phyloP scores from a whole-genome alignment of 1,140 invertebrate species.

The Bombus confusus region DNA sequence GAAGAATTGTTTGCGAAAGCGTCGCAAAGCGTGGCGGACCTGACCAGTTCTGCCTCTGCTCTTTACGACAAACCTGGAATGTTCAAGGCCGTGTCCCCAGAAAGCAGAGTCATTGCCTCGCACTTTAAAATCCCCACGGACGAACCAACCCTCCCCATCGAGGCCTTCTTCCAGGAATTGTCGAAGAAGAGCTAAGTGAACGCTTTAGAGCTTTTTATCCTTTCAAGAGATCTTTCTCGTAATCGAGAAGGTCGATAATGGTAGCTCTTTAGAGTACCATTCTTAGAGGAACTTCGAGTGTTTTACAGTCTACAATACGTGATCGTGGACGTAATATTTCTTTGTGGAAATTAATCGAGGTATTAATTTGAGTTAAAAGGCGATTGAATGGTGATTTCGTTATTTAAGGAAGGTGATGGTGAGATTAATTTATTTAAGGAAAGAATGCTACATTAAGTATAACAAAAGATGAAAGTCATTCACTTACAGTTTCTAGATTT shows the following conservation, averaged over 20 bases:
- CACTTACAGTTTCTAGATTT: too few relatives aligned
- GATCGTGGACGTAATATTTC: not conserved
- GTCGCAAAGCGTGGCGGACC: constrained; percentile 81
- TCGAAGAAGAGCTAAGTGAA: constrained; percentile 70
- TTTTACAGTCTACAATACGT: not conserved
- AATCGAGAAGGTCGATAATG: not conserved
- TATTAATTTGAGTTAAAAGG: not conserved
- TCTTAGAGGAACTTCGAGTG: not conserved
- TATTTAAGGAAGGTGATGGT: not conserved
- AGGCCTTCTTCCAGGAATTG: constrained; percentile 82
- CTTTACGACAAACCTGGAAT: constrained; percentile 80
- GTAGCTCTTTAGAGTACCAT: not conserved
- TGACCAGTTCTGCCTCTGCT: constrained; percentile 82
- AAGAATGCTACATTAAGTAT: too few relatives aligned
- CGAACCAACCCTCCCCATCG: constrained; percentile 83
- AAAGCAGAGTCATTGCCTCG: constrained; percentile 70
- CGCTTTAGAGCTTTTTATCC: not conserved
- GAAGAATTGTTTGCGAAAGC: constrained; percentile 79
- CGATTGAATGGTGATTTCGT: not conserved
- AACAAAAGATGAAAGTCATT: too few relatives aligned
- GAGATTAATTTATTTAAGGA: too few relatives aligned
- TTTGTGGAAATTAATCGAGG: not conserved
- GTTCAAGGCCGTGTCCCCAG: constrained; percentile 80
- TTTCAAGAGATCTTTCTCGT: not conserved
- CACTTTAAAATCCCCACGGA: constrained; percentile 80